Percentiles rank a stretch among this genome's conserved stretches.
Evolutionary conservation across 2,113 vertebrate genomes (phyloP).

Genomic region (Pycnonotus jocosus): DNA sequence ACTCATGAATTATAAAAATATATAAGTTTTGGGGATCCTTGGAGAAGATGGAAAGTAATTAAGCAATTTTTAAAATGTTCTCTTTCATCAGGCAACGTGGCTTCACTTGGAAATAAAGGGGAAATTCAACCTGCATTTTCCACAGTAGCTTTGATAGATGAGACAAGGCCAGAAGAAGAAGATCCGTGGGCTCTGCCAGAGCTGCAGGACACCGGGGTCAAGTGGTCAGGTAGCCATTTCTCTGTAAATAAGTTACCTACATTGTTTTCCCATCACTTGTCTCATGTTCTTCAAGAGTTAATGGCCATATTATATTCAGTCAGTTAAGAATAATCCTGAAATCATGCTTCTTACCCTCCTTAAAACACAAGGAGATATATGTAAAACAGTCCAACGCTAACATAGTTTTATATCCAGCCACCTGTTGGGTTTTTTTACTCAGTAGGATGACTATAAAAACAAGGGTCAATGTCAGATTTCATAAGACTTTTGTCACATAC

Average conservation of each 20-base stretch:
- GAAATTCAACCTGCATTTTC: conserved; percentile 76
- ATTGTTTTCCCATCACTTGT: background rate
- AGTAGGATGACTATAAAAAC: background rate
- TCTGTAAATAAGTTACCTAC: background rate
- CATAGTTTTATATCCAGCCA: background rate
- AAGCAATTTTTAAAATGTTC: background rate
- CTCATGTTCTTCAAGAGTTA: background rate
- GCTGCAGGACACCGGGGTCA: conserved; percentile 78
- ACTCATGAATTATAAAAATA: background rate
- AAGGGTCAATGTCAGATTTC: background rate
- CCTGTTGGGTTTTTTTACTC: background rate
- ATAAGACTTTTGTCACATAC: background rate
- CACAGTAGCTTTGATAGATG: conserved; percentile 75
- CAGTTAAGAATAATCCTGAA: background rate
- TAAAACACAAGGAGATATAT: background rate
- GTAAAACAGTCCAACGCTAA: background rate
- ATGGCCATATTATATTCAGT: background rate
- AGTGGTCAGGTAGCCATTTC: conserved; percentile 87
- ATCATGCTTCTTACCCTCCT: background rate
- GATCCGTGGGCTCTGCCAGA: conserved; percentile 89
- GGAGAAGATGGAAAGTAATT: background rate
- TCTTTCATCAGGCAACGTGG: conserved; percentile 30
- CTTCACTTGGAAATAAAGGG: conserved; percentile 45
- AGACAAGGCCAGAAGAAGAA: background rate
- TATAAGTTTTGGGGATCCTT: background rate